Base-by-base conservation (phyloP, 2,888 invertebrate species). In the Tachina fera region DNA sequence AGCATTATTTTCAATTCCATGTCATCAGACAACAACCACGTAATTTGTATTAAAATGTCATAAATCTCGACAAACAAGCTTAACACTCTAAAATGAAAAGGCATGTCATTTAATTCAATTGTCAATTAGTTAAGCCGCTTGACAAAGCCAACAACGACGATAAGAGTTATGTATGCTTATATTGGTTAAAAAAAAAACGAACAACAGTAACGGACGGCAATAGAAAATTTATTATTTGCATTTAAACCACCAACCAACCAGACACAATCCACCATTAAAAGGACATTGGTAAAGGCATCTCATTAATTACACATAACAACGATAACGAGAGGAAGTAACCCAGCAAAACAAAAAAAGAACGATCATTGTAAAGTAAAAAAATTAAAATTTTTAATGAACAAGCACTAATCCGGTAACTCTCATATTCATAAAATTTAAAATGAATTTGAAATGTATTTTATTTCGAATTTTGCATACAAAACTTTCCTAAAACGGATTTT, bases 41-140 rank as follows among this genome's bases (percentile, higher is more conserved):
- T 63, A 76, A 68, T 60, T 74, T 81, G 60, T 74, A 61, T 77
- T 77, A 85, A 85, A 83, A 71, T 79, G 70, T 67, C 75, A 82
- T 79, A 86, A 86, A 86, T 86, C 75, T 82, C 19, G 58, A 16
- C 19, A 51, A 70, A 79, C 41, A 75, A 83, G 76, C 47, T 60
- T 56, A 67, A 78, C 82, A 86, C 79, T 71, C 53, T 67, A 75
- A 82, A 74, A 82, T 78, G 70, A 71, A 82, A 78, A 82, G 53
- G 58, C 75, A 82, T 82, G 85, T 75, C 85, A 82, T 86, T 86
- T 82, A 83, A 86, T 86, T 86, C 83, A 86, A 86, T 83, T 86
- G 79, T 83, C 79, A 83, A 83, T 83, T 72, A 83, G 75, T 76
- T 56, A 81, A 81, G 45, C 49, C 49, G 51, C 39, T 63, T 49